A percentile compares a stretch with the other conserved stretches of the same genome.
Evolutionary conservation across 1,140 invertebrate species (phyloP).

Genomic region (Anastrepha ludens): DNA sequence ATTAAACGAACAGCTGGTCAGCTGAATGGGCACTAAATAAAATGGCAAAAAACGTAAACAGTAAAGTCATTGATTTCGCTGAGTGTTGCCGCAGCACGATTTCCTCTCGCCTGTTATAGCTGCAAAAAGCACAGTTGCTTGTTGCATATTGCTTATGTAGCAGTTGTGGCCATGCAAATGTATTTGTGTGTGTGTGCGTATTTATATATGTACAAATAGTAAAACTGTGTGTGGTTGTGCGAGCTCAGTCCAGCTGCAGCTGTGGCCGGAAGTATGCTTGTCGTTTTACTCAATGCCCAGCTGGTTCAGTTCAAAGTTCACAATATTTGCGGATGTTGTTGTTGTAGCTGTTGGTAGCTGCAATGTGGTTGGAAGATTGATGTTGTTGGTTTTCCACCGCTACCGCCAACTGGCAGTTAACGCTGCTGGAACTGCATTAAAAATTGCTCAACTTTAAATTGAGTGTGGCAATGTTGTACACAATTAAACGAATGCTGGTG

Average conservation of each 20-base stretch:
- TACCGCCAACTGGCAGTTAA: neutral
- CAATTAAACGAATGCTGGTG: slow-evolving; percentile 18
- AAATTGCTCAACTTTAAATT: slow-evolving; percentile 36
- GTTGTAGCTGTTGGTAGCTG: too few species aligned
- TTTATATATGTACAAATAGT: too few species aligned
- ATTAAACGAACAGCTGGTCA: neutral
- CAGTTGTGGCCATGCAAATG: neutral
- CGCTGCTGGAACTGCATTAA: slow-evolving; percentile 15
- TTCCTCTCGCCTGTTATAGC: too few species aligned
- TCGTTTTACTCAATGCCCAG: neutral
- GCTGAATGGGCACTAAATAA: neutral
- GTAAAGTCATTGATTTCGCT: neutral
- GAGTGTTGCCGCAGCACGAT: too few species aligned
- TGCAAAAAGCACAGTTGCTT: too few species aligned
- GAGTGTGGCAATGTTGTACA: slow-evolving; percentile 12
- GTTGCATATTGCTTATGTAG: too few species aligned
- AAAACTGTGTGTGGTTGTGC: neutral
- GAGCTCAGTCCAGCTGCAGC: neutral
- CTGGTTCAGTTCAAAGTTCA: slow-evolving; percentile 21
- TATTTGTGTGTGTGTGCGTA: neutral
- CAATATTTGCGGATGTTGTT: neutral
- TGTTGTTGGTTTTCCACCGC: neutral
- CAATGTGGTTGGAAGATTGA: neutral
- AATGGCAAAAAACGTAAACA: neutral
- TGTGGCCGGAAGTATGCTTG: neutral